A percentile compares a stretch with the other conserved stretches of the same genome.
phyloP scores from a whole-genome alignment of 2,888 invertebrate species.

The Mimas tiliae region DNA sequence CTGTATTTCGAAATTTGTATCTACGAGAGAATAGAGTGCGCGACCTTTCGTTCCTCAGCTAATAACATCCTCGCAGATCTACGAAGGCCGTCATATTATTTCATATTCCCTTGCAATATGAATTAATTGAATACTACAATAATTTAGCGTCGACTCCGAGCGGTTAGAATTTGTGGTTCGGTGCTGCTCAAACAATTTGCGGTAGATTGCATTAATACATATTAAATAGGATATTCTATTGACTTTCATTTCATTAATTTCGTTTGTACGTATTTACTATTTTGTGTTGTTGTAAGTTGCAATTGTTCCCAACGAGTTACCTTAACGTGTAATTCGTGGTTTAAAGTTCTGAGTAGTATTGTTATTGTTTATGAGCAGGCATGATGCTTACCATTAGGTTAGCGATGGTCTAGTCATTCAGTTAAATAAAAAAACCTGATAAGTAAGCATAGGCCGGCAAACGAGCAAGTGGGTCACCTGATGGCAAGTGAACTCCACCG shows the following conservation, averaged over 20 bases:
- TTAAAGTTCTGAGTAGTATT: too few relatives aligned
- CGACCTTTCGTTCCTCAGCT: background rate
- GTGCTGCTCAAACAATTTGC: conserved; percentile 10
- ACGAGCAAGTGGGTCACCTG: too few relatives aligned
- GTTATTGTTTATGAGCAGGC: too few relatives aligned
- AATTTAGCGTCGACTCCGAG: background rate
- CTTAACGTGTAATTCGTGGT: too few relatives aligned
- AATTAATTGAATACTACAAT: conserved; percentile 13
- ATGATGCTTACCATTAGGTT: too few relatives aligned
- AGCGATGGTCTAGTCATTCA: too few relatives aligned
- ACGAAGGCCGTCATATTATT: background rate
- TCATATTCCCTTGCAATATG: conserved; percentile 13
- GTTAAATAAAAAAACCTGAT: too few relatives aligned
- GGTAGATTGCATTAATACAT: conserved; percentile 13
- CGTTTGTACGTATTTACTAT: background rate
- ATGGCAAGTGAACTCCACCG: too few relatives aligned
- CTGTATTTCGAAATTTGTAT: background rate
- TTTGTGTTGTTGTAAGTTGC: background rate
- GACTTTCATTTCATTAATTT: background rate
- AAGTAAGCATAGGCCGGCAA: too few relatives aligned
- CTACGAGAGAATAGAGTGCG: background rate
- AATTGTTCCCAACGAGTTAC: too few relatives aligned
- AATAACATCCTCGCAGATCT: background rate
- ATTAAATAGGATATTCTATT: background rate
- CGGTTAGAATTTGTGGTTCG: conserved; percentile 12